Evolutionary conservation across 1,140 invertebrate species (phyloP).

Genomic region (Latrodectus geometricus): DNA sequence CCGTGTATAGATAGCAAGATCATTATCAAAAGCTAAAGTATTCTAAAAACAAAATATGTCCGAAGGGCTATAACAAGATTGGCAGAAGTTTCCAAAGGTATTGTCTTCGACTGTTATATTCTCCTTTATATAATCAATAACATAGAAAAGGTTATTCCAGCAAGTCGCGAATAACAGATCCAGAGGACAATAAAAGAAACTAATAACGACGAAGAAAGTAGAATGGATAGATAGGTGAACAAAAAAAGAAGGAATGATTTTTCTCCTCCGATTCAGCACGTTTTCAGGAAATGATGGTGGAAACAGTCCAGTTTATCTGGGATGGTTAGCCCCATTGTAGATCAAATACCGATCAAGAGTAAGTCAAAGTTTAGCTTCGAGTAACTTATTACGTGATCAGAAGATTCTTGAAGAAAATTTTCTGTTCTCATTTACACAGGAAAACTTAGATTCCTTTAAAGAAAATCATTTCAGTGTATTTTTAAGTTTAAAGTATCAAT

Average conservation of each 20-base stretch:
- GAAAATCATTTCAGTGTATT: too few relatives aligned
- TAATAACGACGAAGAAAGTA: slow-evolving; percentile 10
- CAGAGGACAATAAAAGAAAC: slow-evolving; percentile 24
- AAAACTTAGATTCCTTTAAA: too few relatives aligned
- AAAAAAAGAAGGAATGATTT: not conserved
- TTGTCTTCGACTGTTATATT: not conserved
- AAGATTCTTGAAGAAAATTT: too few relatives aligned
- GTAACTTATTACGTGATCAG: slow-evolving; percentile 21
- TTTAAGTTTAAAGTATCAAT: too few relatives aligned
- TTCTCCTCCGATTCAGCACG: slow-evolving; percentile 38
- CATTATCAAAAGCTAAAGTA: too few relatives aligned
- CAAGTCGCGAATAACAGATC: not conserved
- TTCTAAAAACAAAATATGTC: not conserved
- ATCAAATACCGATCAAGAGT: slow-evolving; percentile 31
- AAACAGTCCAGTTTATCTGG: not conserved
- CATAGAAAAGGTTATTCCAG: not conserved
- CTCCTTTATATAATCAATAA: slow-evolving; percentile 25
- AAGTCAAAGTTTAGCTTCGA: slow-evolving; percentile 10
- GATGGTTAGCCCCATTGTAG: not conserved
- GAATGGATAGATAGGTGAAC: slow-evolving; percentile 3
- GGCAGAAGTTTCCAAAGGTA: not conserved
- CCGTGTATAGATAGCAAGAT: too few relatives aligned
- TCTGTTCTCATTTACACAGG: too few relatives aligned
- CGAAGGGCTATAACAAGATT: not conserved
- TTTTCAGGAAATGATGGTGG: slow-evolving; percentile 27